Base-by-base conservation (phyloP, 2,113 vertebrate genomes). In the Sinocyclocheilus grahami region DNA sequence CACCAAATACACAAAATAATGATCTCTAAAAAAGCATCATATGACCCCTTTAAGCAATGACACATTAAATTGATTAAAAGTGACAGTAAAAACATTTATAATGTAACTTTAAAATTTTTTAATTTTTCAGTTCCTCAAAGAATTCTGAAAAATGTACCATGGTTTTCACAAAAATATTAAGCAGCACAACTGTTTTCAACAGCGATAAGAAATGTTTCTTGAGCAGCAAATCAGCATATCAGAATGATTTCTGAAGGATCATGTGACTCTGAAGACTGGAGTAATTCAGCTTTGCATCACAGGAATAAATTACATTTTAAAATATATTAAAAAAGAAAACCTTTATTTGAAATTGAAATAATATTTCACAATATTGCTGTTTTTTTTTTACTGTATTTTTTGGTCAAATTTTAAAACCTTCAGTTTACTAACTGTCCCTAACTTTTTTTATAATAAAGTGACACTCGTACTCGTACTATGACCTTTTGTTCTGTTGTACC, bases 401-500 rank as follows among this genome's bases (percentile, higher is more conserved):
- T 69, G 27, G 27, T 18, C 14, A 55, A 18, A 55, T 55, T 55
- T 55, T 0, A 55, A 55, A 55, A 18, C 53, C 53, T 55, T 55
- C 53, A 55, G 20, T 10, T 22, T 39, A 5, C 67, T 69, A 33
- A 13, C 13, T 0, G 67, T 18, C 7, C 16, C 30, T 3, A 39
- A 7, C 8, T 39, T 1, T 71, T 39, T 39, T 39, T 72, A 22
- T 22, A 39, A 39, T 9, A 22, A 42, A 42, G 18, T 12, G 3
- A 42, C 5, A 2, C 20, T 74, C 4, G 18, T 10, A 18, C 42
- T 37, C 4, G 20, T 10, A 18, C 42, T 37, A 63, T 71, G 18
- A 5, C 22, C 39, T 48, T 51, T 20, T 18, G 12, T 71, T 51
- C 46, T 14, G 13, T 46, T 81, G 12, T 93, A 99, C 98, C 97